Evolutionary conservation across 2,113 vertebrate species (phyloP).

Genomic region (Heterochromis multidens): DNA sequence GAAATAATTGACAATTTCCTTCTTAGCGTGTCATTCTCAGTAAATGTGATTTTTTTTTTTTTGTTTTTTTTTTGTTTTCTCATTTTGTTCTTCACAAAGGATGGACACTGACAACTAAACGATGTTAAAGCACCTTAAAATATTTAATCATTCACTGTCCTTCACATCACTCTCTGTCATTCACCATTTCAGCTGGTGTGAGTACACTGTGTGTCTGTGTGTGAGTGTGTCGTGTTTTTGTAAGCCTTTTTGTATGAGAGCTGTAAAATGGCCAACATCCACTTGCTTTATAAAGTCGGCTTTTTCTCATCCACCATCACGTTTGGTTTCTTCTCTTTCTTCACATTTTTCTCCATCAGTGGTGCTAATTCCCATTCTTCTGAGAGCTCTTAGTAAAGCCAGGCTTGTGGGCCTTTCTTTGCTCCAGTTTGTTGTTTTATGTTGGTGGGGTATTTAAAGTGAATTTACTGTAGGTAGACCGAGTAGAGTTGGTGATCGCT

Average conservation of each 20-base stretch:
- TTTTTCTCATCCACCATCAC: slow-evolving; percentile 71
- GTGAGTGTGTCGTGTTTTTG: slow-evolving; percentile 80
- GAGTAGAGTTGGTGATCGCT: slow-evolving; percentile 37
- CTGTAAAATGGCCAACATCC: slow-evolving; percentile 74
- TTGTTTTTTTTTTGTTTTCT: neutral
- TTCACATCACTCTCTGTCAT: slow-evolving; percentile 32
- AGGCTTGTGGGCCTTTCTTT: neutral
- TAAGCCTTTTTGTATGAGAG: slow-evolving; percentile 87
- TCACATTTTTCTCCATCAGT: slow-evolving; percentile 15
- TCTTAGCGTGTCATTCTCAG: slow-evolving; percentile 1
- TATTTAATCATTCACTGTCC: slow-evolving; percentile 49
- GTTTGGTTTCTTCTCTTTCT: slow-evolving; percentile 59
- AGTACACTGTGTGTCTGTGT: slow-evolving; percentile 57
- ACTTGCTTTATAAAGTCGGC: slow-evolving; percentile 81
- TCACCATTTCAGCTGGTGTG: slow-evolving; percentile 33
- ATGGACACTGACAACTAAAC: slow-evolving; percentile 56
- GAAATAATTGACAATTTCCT: neutral
- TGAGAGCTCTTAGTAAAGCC: neutral
- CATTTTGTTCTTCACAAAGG: slow-evolving; percentile 35
- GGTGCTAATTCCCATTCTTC: slow-evolving; percentile 23
- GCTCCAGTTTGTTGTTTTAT: neutral
- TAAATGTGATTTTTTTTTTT: slow-evolving; percentile 11
- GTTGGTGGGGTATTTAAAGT: slow-evolving; percentile 28
- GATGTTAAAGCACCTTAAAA: slow-evolving; percentile 83
- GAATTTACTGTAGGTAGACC: slow-evolving; percentile 34